Conservation (phyloP, 2,113 vertebrate species). For the Vulpes vulpes region DNA sequence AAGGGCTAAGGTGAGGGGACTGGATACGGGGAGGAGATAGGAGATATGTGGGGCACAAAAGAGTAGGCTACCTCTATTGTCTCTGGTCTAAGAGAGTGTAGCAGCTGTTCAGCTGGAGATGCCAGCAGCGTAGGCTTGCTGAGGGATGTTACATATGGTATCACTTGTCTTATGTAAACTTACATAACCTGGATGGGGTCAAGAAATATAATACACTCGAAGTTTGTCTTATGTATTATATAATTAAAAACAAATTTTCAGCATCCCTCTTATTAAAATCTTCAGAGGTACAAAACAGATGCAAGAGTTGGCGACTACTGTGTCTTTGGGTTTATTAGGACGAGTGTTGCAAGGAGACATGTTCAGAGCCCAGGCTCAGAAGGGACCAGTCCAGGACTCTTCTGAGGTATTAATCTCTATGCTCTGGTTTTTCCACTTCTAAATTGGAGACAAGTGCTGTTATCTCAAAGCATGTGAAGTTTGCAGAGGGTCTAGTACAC, state of each 20-base stretch:
- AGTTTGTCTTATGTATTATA: conserved; percentile 22
- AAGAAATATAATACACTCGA: conserved; percentile 18
- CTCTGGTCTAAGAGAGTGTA: neutral
- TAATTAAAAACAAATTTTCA: neutral
- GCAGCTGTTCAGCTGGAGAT: neutral
- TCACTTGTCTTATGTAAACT: neutral
- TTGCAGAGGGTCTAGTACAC: neutral
- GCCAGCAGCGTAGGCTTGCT: neutral
- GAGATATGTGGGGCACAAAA: neutral
- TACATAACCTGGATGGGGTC: conserved; percentile 6
- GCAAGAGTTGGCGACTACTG: neutral
- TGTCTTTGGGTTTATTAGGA: neutral
- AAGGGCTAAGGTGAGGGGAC: neutral
- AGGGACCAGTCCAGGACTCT: fast-evolving
- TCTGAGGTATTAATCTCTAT: neutral
- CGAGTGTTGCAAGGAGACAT: neutral
- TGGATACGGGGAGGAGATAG: fast-evolving
- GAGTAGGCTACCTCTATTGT: neutral
- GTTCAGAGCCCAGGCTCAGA: neutral
- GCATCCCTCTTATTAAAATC: neutral
- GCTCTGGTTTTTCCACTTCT: neutral
- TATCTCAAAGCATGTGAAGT: neutral
- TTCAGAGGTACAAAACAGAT: neutral
- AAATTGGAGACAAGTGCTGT: neutral
- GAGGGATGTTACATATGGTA: neutral